A percentile compares a stretch with the other conserved stretches of the same genome.
These are phyloP conservation scores for Tiliacea aurago DNA, from an alignment of 2,888 invertebrate species.

Conservation along the genomic window DNA sequence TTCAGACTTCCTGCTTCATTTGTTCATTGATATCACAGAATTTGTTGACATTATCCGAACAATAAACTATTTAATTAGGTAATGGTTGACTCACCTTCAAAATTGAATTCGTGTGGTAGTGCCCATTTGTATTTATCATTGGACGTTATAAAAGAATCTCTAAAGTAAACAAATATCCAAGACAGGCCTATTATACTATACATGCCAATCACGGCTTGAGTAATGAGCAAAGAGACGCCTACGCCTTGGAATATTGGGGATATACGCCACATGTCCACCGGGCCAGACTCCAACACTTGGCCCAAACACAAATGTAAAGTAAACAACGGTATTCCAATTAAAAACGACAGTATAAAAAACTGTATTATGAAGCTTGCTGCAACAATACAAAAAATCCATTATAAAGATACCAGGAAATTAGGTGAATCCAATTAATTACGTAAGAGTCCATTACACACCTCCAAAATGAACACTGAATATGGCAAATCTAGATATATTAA, in stretches of 20 bases:
- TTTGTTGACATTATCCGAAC: conserved; percentile 69
- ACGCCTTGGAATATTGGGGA: conserved; percentile 98
- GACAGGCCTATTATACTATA: conserved; percentile 97
- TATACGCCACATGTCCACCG: conserved; percentile 98
- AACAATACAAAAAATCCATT: conserved; percentile 72
- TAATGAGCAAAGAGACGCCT: conserved; percentile 94
- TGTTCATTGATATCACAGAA: conserved; percentile 68
- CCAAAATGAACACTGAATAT: conserved; percentile 96
- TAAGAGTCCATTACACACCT: conserved; percentile 85
- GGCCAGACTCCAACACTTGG: conserved; percentile 95
- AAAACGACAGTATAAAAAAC: conserved; percentile 95
- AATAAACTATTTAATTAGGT: conserved; percentile 62
- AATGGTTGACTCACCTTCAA: conserved; percentile 89
- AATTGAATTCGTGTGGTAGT: conserved; percentile 93
- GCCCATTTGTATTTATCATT: conserved; percentile 95
- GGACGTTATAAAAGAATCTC: conserved; percentile 96
- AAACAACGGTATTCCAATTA: conserved; percentile 96
- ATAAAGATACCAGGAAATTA: conserved; percentile 52
- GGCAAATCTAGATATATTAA: conserved; percentile 96
- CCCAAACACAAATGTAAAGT: conserved; percentile 96
- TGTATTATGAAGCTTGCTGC: conserved; percentile 96
- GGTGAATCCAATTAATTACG: conserved; percentile 50
- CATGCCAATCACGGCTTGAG: conserved; percentile 95
- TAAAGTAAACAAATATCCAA: conserved; percentile 97
- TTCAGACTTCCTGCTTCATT: conserved; percentile 71